These are phyloP conservation scores for Artibeus jamaicensis DNA, from an alignment of 2,797 vertebrate species.

Conservation along the genomic window DNA sequence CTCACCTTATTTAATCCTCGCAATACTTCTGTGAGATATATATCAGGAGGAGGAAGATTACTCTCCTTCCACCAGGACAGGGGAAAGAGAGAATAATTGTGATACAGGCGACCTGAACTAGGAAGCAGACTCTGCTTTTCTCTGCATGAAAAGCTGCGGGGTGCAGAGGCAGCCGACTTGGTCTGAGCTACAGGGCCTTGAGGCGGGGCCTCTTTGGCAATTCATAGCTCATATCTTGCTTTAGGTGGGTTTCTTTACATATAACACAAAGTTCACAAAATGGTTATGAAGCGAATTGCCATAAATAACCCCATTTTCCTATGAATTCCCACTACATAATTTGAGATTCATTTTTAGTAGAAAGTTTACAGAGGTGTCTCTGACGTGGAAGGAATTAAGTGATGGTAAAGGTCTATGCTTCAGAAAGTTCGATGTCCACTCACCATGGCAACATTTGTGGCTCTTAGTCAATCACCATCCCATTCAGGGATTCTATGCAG, in stretches of 20 bases:
- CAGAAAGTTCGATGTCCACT: background rate
- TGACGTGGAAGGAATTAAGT: background rate
- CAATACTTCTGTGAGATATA: background rate
- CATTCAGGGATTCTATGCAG: background rate
- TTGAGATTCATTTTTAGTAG: background rate
- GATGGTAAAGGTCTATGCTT: background rate
- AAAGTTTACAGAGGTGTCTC: background rate
- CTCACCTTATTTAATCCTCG: background rate
- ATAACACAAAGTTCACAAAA: background rate
- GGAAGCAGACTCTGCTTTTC: background rate
- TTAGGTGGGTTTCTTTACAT: background rate
- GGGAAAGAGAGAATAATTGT: background rate
- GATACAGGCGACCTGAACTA: background rate
- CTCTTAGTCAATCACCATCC: too few species aligned
- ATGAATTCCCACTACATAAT: background rate
- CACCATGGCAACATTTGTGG: background rate
- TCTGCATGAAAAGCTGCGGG: background rate
- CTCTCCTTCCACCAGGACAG: background rate
- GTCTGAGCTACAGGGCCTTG: background rate
- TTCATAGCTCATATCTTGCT: background rate
- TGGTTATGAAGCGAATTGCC: background rate
- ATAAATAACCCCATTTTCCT: background rate
- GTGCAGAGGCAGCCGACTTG: background rate
- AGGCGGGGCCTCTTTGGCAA: background rate
- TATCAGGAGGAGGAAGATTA: background rate